Conservation (phyloP, 2,797 vertebrate species). For the Sylvia borin region DNA sequence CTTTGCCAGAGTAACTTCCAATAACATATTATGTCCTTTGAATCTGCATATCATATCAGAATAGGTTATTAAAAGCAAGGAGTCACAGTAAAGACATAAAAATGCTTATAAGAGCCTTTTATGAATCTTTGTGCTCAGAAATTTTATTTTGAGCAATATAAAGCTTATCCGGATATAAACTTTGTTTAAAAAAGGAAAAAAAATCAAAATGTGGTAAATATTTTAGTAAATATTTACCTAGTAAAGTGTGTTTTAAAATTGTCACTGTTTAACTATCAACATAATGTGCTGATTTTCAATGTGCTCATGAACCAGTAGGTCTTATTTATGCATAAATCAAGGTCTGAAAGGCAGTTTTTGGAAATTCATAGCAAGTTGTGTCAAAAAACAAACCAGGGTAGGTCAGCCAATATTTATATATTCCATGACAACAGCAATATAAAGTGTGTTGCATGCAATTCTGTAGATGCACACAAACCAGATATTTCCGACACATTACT, state of each 20-base stretch:
- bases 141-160: neutral
- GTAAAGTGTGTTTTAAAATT: neutral
- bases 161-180: neutral
- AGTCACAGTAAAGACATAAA: neutral
- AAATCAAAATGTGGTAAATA: neutral
- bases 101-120: neutral
- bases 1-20: neutral
- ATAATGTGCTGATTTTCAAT: neutral
- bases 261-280: neutral
- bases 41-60: neutral
- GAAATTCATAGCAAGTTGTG: neutral
- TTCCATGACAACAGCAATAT: neutral
- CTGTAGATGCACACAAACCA: neutral
- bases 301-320: neutral
- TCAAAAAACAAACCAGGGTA: neutral
- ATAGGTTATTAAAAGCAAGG: neutral
- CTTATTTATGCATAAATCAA: constrained; percentile 8
- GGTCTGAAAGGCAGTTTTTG: neutral
- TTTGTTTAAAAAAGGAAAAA: neutral
- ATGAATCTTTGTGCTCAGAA: neutral
- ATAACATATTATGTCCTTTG: neutral
- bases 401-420: constrained; percentile 29
- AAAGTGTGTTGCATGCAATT: neutral
- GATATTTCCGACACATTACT: neutral
- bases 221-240: too few relatives aligned